These are phyloP conservation scores for Liolophura sinensis DNA, from an alignment of 1,140 invertebrate genomes.

Conservation along the genomic window DNA sequence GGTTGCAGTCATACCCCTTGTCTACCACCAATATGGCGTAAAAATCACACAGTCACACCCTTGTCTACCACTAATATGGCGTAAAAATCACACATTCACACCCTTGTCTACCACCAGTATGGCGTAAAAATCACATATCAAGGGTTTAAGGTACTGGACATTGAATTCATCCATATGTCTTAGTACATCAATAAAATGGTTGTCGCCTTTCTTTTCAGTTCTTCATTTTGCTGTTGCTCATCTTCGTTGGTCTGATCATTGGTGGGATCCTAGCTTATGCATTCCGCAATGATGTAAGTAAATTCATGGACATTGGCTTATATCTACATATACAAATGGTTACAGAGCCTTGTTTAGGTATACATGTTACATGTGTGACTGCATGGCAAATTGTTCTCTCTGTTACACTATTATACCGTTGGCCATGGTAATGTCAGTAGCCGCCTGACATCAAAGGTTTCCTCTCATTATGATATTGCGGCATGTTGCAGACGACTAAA, in stretches of 20 bases:
- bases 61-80: too few relatives aligned
- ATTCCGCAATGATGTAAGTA: slow-evolving; percentile 33
- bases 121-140: too few relatives aligned
- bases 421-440: not conserved
- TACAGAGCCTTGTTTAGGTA: not conserved
- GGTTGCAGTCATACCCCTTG: too few relatives aligned
- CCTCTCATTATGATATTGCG: too few relatives aligned
- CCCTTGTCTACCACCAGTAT: too few relatives aligned
- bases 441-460: too few relatives aligned
- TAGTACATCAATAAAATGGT: not conserved
- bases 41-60: too few relatives aligned
- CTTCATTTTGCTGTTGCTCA: slow-evolving; percentile 34
- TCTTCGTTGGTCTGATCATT: slow-evolving; percentile 33
- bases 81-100: too few relatives aligned
- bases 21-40: too few relatives aligned
- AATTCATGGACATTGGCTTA: not conserved
- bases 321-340: not conserved
- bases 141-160: too few relatives aligned
- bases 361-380: not conserved
- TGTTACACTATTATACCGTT: not conserved
- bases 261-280: slow-evolving; percentile 36
- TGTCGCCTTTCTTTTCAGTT: slow-evolving; percentile 31
- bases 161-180: too few relatives aligned
- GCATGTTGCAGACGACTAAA: too few relatives aligned
- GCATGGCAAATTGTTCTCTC: not conserved